Conservation (phyloP, 2,797 vertebrate genomes). For the Sciurus vulgaris region DNA sequence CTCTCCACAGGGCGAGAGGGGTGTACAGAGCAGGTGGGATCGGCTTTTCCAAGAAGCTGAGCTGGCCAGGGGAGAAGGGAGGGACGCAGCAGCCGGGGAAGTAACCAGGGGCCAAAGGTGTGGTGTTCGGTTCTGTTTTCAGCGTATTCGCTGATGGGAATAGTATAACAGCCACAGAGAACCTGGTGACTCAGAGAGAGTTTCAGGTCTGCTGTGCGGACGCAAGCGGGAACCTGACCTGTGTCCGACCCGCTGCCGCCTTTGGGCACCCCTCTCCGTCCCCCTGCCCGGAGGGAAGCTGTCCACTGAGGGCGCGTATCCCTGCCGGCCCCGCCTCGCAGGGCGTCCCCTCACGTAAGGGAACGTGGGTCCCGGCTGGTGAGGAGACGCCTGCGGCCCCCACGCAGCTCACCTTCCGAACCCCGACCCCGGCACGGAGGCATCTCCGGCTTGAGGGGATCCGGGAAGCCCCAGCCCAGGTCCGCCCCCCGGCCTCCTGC, state of each 20-base stretch:
- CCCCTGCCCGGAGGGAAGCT: fast-evolving
- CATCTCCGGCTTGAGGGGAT: not conserved
- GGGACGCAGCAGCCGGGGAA: fast-evolving
- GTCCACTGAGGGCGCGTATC: fast-evolving
- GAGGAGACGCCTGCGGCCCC: fast-evolving
- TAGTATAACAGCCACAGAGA: not conserved
- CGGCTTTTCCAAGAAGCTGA: fast-evolving
- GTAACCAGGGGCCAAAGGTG: fast-evolving
- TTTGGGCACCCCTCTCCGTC: not conserved
- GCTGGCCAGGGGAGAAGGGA: fast-evolving
- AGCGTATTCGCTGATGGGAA: not conserved
- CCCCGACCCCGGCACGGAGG: fast-evolving
- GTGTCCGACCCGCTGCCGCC: fast-evolving
- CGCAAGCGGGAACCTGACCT: not conserved
- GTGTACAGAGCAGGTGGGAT: fast-evolving
- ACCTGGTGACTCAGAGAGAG: fast-evolving
- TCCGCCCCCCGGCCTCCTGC: fast-evolving
- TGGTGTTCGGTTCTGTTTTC: not conserved
- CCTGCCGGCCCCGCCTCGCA: fast-evolving
- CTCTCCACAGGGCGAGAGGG: too few species aligned
- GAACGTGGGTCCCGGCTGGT: fast-evolving
- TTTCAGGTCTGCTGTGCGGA: fast-evolving
- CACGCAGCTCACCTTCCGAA: fast-evolving
- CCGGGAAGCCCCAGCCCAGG: not conserved
- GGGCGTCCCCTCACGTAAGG: fast-evolving